These are phyloP conservation scores for Ridgeia piscesae DNA, from an alignment of 1,140 invertebrate genomes.

Conservation along the genomic window DNA sequence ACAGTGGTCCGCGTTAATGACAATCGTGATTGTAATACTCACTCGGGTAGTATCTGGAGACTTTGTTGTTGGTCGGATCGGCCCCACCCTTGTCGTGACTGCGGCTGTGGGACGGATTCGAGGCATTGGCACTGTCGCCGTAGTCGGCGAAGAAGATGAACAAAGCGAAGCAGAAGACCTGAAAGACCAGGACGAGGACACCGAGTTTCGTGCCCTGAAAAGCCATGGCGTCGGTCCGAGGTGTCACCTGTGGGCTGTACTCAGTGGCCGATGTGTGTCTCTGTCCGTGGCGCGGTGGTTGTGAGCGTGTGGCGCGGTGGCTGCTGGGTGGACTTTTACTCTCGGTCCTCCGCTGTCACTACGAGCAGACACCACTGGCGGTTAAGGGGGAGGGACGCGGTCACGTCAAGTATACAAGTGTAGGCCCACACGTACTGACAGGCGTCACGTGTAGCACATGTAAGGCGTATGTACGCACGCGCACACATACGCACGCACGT, in stretches of 20 bases:
- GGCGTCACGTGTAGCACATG: background rate
- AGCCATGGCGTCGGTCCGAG: background rate
- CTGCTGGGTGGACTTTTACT: background rate
- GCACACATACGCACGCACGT: too few relatives aligned
- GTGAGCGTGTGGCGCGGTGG: background rate
- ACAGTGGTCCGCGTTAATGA: too few relatives aligned
- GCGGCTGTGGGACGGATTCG: background rate
- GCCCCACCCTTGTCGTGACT: background rate
- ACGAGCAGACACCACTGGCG: background rate
- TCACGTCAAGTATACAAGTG: too few relatives aligned
- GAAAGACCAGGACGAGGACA: conserved; percentile 44
- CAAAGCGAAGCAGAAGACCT: conserved; percentile 55
- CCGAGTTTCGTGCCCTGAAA: conserved; percentile 37
- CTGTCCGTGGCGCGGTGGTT: background rate
- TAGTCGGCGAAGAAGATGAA: conserved; percentile 55
- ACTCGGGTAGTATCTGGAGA: conserved; percentile 40
- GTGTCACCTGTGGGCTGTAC: background rate
- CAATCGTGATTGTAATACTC: conserved; percentile 23
- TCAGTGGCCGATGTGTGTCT: background rate
- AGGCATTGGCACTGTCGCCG: conserved; percentile 48
- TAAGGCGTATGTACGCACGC: background rate
- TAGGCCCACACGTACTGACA: background rate
- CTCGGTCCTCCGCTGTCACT: background rate
- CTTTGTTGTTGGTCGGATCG: conserved; percentile 11
- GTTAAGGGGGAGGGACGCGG: background rate